Evolutionary conservation across 2,113 vertebrate genomes (phyloP), one percentile per base, ranked within the genome.

Genomic region (Nothobranchius furzeri): DNA sequence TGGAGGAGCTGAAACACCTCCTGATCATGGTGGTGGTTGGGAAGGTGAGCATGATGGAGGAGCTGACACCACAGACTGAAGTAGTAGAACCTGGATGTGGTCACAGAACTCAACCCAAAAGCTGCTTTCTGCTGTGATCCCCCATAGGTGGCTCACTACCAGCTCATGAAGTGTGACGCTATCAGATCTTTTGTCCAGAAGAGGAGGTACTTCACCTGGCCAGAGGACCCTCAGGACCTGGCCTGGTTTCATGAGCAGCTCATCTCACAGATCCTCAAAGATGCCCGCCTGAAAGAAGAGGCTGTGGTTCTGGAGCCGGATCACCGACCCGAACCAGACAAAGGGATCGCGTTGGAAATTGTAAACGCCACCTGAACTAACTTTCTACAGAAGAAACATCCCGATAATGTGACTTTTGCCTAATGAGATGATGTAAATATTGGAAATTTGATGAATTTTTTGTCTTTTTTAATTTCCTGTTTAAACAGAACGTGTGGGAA

Each of bases 1-100:
- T 94, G 1, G 86, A 89, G 13, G 93, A 96, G 46, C 78, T 95
- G 25, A 92, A 62, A 0, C 86, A 94, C 0, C 37, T 92, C 36
- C 90, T 97, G 47, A 83, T 96, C 4, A 64, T 98, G 92, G 76
- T 98, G 45, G 92, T 97, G 30, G 94, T 95, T 0, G 96, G 94
- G 1, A 92, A 92, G 43, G 91, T 90, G 36, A 30, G 79, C 78
- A 59, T 64, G 1, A 54, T 65, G 3, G 30, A 30, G 30, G 4
- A 30, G 30, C 2, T 30, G 30, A 30, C 30, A 30, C 30, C 30
- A 30, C 30, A 30, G 30, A 30, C 30, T 30, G 30, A 20, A 20
- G 20, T 20, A 20, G 20, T 4, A 30, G 30, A 30, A 30, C 30
- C 30, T 30, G 30, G 30, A 30, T 30, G 30, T 30, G 30, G 30